Evolutionary conservation across 2,113 vertebrate genomes (phyloP).

Genomic region (Paradisaea rubra): DNA sequence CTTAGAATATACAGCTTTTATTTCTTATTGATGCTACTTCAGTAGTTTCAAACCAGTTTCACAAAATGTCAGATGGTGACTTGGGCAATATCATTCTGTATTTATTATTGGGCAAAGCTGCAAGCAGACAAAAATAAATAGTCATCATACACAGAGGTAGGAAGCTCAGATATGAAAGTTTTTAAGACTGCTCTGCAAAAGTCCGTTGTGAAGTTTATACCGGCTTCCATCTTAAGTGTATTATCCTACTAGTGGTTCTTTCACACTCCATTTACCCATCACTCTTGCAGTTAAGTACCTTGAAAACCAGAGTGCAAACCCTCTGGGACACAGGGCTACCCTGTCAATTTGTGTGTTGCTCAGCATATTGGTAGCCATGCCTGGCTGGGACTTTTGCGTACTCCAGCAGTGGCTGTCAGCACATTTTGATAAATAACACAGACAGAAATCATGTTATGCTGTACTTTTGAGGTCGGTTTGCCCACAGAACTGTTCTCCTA

Average conservation of each 20-base stretch:
- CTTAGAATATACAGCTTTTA: not conserved
- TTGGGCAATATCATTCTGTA: not conserved
- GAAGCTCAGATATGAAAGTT: not conserved
- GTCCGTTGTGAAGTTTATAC: not conserved
- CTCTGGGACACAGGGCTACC: not conserved
- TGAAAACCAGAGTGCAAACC: not conserved
- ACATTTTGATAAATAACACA: not conserved
- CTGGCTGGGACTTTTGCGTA: fast-evolving
- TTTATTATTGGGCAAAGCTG: not conserved
- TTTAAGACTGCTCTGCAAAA: not conserved
- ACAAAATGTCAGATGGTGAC: not conserved
- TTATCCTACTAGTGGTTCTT: not conserved
- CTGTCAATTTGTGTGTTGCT: not conserved
- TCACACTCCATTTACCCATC: not conserved
- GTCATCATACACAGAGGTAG: not conserved
- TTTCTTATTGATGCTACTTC: not conserved
- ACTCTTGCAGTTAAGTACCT: not conserved
- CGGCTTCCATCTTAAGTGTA: not conserved
- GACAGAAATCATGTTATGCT: not conserved
- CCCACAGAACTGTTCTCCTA: not conserved
- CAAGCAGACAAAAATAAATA: not conserved
- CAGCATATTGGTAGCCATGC: not conserved
- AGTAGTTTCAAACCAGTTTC: not conserved
- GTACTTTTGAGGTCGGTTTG: not conserved
- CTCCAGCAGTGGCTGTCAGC: not conserved